These are phyloP conservation scores for Salvelinus namaycush DNA, from an alignment of 2,113 vertebrate genomes.

Conservation along the genomic window DNA sequence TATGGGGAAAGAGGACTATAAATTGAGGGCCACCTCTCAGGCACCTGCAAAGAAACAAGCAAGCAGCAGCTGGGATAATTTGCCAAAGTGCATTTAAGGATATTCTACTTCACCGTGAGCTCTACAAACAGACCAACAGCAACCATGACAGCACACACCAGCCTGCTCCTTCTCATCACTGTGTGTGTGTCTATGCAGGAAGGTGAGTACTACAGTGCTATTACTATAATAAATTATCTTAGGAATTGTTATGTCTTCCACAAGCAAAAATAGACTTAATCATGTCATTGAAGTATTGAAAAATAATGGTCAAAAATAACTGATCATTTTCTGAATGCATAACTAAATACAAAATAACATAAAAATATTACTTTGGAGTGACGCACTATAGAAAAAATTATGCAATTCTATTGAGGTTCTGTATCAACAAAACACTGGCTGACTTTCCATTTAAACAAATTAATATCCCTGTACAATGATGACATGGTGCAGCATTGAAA, in stretches of 20 bases:
- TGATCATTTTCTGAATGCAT: no score
- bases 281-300: no score
- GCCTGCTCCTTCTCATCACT: conserved; percentile 53
- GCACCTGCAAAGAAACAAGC: conserved; percentile 54
- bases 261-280: neutral
- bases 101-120: conserved; percentile 16
- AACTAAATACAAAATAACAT: no score
- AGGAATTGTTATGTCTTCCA: neutral
- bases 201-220: conserved; percentile 46
- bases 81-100: conserved; percentile 6
- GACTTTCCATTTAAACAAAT: no score
- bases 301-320: no score
- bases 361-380: no score
- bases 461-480: no score
- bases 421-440: no score
- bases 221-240: neutral
- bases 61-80: conserved; percentile 26
- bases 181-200: conserved; percentile 53
- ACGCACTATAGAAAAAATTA: no score
- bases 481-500: no score
- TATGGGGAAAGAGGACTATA: conserved; percentile 43
- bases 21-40: conserved; percentile 48
- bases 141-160: conserved; percentile 50
- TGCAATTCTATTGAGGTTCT: no score
- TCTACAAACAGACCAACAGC: conserved; percentile 14